These are phyloP conservation scores for Hypsopygia costalis DNA, from an alignment of 2,888 invertebrate genomes.

Conservation along the genomic window DNA sequence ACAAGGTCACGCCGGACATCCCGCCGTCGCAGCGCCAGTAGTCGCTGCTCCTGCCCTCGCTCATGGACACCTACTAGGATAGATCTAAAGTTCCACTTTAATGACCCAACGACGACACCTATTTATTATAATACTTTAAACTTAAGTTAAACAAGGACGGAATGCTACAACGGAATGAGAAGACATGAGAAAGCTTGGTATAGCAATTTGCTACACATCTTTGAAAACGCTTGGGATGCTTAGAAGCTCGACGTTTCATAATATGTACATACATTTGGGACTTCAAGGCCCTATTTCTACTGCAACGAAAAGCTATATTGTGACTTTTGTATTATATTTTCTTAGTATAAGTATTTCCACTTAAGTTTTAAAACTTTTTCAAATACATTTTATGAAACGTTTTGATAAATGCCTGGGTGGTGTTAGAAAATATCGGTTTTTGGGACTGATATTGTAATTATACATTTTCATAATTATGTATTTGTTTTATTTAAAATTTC, in stretches of 20 bases:
- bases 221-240: constrained; percentile 21
- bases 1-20: constrained; percentile 78
- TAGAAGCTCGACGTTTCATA: constrained; percentile 59
- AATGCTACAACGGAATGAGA: constrained; percentile 46
- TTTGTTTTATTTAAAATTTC: constrained; percentile 25
- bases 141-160: constrained; percentile 65
- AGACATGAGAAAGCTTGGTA: constrained; percentile 24
- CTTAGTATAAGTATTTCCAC: constrained; percentile 53
- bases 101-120: constrained; percentile 36
- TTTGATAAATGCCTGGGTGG: constrained; percentile 50
- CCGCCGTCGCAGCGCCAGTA: constrained; percentile 49
- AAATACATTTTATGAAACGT: constrained; percentile 74
- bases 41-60: constrained; percentile 56
- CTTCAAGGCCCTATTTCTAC: constrained; percentile 42
- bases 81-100: too few relatives aligned
- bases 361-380: constrained; percentile 37
- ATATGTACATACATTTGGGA: constrained; percentile 60
- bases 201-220: too few relatives aligned
- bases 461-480: constrained; percentile 44
- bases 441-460: constrained; percentile 56
- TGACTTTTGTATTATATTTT: constrained; percentile 74
- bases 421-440: constrained; percentile 55
- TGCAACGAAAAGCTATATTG: constrained; percentile 21
- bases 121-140: constrained; percentile 51
- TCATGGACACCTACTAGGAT: constrained; percentile 59